phyloP scores from a whole-genome alignment of 2,888 invertebrate genomes.

The Hyppa rectilinea region DNA sequence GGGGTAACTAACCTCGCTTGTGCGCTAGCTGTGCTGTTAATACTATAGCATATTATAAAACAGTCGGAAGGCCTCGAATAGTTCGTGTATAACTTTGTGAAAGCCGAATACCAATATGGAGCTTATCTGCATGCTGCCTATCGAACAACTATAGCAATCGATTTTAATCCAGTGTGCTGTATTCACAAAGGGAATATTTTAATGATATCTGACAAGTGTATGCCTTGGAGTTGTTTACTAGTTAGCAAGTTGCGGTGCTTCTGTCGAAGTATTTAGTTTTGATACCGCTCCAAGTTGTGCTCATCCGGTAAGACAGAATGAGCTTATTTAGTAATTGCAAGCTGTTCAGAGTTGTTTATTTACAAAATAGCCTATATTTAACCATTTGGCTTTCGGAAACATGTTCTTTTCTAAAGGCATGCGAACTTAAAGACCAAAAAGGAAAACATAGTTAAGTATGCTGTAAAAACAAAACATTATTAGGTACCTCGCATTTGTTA shows the following conservation, averaged over 20 bases:
- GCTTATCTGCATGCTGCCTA: constrained; percentile 33
- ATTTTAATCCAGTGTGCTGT: constrained; percentile 19
- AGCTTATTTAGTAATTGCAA: constrained; percentile 3
- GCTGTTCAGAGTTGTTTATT: background rate
- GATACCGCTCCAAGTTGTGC: constrained; percentile 18
- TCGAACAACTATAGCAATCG: constrained; percentile 6
- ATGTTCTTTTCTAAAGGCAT: constrained; percentile 2
- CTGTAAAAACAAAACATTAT: constrained; percentile 1
- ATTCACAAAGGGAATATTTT: constrained; percentile 25
- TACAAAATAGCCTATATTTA: background rate
- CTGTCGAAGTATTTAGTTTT: constrained; percentile 35
- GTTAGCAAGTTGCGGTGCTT: constrained; percentile 21
- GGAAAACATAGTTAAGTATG: background rate
- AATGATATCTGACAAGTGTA: constrained; percentile 27
- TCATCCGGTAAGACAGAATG: constrained; percentile 19
- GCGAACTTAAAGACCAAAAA: background rate
- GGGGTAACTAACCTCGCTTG: constrained; percentile 85
- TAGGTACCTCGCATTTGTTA: too few relatives aligned
- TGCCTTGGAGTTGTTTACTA: constrained; percentile 2
- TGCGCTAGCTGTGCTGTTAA: constrained; percentile 64
- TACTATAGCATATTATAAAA: constrained; percentile 51
- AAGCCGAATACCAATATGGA: constrained; percentile 41
- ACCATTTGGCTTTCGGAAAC: background rate
- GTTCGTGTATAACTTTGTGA: constrained; percentile 50
- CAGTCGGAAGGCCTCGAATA: constrained; percentile 45